Evolutionary conservation across 2,888 invertebrate genomes (phyloP).

Genomic region (Campoplex nolae): DNA sequence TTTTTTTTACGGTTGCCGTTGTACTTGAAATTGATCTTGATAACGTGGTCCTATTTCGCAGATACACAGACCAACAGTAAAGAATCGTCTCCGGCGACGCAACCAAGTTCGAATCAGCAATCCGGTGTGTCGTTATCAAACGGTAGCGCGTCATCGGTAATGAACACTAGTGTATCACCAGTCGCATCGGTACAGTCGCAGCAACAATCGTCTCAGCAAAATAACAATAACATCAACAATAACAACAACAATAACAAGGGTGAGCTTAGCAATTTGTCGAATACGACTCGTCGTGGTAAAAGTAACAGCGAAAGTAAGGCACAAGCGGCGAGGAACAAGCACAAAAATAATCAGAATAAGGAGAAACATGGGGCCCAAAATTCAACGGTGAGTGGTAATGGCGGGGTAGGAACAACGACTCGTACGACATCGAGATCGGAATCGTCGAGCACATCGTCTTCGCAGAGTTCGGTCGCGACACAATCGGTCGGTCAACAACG

Average conservation of each 20-base stretch:
- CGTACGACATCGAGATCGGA: conserved; percentile 83
- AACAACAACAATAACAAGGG: conserved; percentile 84
- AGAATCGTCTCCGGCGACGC: conserved; percentile 79
- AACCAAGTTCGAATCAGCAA: conserved; percentile 55
- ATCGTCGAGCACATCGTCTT: conserved; percentile 77
- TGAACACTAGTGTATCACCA: conserved; percentile 64
- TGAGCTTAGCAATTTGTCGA: conserved; percentile 78
- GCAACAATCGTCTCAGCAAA: conserved; percentile 73
- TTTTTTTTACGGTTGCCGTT: neutral
- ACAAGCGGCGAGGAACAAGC: conserved; percentile 86
- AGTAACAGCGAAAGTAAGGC: conserved; percentile 84
- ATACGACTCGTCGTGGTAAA: conserved; percentile 81
- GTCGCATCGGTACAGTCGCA: conserved; percentile 70
- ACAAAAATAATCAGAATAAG: conserved; percentile 85
- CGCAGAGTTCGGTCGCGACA: conserved; percentile 44
- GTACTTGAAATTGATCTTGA: neutral
- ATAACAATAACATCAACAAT: conserved; percentile 84
- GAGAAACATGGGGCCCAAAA: conserved; percentile 78
- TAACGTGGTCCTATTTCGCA: conserved; percentile 44
- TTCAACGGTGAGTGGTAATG: conserved; percentile 73
- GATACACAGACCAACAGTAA: conserved; percentile 80
- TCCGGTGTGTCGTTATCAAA: conserved; percentile 56
- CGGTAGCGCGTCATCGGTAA: conserved; percentile 37
- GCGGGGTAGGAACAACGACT: conserved; percentile 76
- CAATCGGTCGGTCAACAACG: conserved; percentile 62